Evolutionary conservation across 2,888 invertebrate genomes (phyloP), one percentile per base, ranked within the genome.

Genomic region (Blastobasis lacticolella): DNA sequence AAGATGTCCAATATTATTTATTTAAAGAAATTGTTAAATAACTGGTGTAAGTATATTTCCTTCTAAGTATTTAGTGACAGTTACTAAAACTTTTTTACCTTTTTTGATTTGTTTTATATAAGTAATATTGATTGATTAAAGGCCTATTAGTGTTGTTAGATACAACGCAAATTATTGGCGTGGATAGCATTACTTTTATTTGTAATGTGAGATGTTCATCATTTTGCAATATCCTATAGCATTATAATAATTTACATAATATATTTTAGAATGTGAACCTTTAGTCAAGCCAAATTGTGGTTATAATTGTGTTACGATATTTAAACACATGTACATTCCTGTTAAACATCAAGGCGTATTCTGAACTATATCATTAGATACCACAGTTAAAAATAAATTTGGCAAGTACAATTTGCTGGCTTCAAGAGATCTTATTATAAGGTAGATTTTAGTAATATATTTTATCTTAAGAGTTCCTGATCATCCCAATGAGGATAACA

Each of bases 361-460:
- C 37, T 23, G n/a, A 37, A 49, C 10, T 38, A 46, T 45, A 45
- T 54, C 49, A 10, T 48, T 8, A 6, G 44, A 8, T 49, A 41
- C 55, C 60, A 58, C 59, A 57, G 59, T 52, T 56, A 64, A 69
- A 69, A 61, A 36, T 49, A 5, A 63, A 69, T 74, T 70, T 69
- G 63, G 69, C 70, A 85, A 85, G 86, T 85, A 85, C 85, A 84
- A 85, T 78, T 72, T 73, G 70, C 73, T 71, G 73, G 71, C 72
- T 74, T 73, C 64, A 70, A 71, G 69, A 76, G 73, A 76, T 78
- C 71, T 74, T 75, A 62, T 70, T 70, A 70, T 83, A 79, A 72
- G 77, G 77, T 81, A 81, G 81, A 61, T 69, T 65, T 67, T 74
- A 78, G 71, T 71, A 53, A 67, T 69, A 66, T 66, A 67, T 67